phyloP scores from a whole-genome alignment of 2,888 invertebrate species.

The Melieria crassipennis region DNA sequence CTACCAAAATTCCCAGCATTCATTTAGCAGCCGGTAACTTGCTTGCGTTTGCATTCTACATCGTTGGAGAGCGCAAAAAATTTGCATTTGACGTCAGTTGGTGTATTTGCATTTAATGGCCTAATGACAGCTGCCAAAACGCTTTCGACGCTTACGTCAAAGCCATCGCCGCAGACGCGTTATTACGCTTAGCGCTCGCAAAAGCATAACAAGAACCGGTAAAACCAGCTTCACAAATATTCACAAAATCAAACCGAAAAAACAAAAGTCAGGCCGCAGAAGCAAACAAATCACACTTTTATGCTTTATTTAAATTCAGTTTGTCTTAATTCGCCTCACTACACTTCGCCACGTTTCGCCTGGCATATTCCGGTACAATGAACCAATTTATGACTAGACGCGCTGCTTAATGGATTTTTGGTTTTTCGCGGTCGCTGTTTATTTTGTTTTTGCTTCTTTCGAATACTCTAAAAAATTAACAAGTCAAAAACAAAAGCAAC shows the following conservation, averaged over 20 bases:
- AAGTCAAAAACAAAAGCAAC: too few relatives aligned
- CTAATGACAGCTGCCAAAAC: neutral
- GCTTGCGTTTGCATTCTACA: too few relatives aligned
- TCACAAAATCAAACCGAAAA: neutral
- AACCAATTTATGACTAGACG: too few relatives aligned
- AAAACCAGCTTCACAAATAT: slow-evolving; percentile 12
- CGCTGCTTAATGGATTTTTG: too few relatives aligned
- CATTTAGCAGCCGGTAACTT: too few relatives aligned
- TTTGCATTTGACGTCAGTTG: slow-evolving; percentile 31
- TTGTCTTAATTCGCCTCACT: neutral
- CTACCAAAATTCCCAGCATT: too few relatives aligned
- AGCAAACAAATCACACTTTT: neutral
- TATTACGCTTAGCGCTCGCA: too few relatives aligned
- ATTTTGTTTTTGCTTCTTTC: too few relatives aligned
- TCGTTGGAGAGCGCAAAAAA: slow-evolving; percentile 22
- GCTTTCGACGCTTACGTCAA: slow-evolving; percentile 22
- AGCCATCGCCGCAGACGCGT: neutral
- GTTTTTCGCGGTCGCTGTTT: too few relatives aligned
- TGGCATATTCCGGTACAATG: too few relatives aligned
- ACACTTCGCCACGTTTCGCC: too few relatives aligned
- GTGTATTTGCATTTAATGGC: neutral
- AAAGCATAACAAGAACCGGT: slow-evolving; percentile 40
- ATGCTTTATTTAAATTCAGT: neutral
- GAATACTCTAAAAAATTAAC: too few relatives aligned
- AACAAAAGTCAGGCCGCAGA: neutral